Evolutionary conservation across 2,888 invertebrate species (phyloP).

Genomic region (Spialia ferax): DNA sequence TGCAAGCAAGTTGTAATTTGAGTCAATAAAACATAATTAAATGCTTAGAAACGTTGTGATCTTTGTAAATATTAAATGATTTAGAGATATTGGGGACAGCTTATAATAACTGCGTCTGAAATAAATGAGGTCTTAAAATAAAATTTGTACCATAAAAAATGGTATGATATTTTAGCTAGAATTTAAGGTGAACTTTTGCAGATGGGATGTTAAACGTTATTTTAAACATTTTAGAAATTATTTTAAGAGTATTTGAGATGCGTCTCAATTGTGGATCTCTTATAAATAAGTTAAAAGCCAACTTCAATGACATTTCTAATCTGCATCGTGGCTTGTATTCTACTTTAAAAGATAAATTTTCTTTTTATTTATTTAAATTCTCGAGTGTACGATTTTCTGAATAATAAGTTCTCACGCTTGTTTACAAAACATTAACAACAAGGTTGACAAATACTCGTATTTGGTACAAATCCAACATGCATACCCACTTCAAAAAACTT

Average conservation of each 20-base stretch:
- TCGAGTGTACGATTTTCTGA: neutral
- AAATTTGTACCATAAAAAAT: no score
- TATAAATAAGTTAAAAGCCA: no score
- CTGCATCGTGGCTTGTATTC: no score
- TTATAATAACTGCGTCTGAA: neutral
- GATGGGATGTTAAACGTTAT: no score
- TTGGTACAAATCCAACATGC: slow-evolving; percentile 55
- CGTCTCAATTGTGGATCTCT: no score
- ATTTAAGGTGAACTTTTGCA: no score
- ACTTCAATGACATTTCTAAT: no score
- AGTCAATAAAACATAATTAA: slow-evolving; percentile 23
- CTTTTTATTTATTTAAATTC: neutral
- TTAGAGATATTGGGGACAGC: neutral
- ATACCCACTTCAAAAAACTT: slow-evolving; percentile 57
- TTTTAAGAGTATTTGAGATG: no score
- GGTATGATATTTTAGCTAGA: no score
- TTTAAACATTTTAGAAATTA: no score
- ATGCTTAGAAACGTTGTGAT: neutral
- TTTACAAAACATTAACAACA: slow-evolving; percentile 1
- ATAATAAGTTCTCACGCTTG: neutral
- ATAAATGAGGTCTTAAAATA: no score
- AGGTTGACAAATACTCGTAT: slow-evolving; percentile 26
- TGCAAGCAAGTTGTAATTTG: slow-evolving; percentile 22
- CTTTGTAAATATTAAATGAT: neutral
- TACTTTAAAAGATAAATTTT: no score